Evolutionary conservation across 2,888 invertebrate genomes (phyloP), one percentile per base, ranked within the genome.

Genomic region (Gasteruption jaculator): DNA sequence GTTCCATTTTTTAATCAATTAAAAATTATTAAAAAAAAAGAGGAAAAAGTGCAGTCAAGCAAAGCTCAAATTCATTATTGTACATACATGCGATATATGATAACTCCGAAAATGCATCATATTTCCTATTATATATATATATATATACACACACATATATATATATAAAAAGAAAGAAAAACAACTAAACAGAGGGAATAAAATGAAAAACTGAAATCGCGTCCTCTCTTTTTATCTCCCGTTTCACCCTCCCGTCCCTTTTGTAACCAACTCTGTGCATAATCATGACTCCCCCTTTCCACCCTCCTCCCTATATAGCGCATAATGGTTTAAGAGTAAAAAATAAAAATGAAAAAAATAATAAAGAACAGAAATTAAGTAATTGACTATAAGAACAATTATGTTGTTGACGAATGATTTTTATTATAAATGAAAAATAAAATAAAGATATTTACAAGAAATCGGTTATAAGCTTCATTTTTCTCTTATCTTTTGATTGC

Each of bases 321-420:
- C 60, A 57, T 56, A 57, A 57, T 50, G 52, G 54, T 54, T 60
- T 57, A 63, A 61, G 54, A 55, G 59, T 54, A 65, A n/a, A n/a
- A n/a, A n/a, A n/a, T n/a, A n/a, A n/a, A n/a, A n/a, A n/a, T n/a
- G n/a, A n/a, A n/a, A n/a, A n/a, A n/a, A n/a, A n/a, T n/a, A n/a
- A n/a, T n/a, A n/a, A n/a, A n/a, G n/a, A n/a, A n/a, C n/a, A n/a
- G n/a, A n/a, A n/a, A n/a, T n/a, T n/a, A 60, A 68, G 46, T 67
- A 65, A 70, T 66, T 68, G 64, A 66, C 60, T 70, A n/a, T n/a
- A 70, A 68, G 63, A 65, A 69, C 66, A 67, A 71, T 71, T 71
- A 70, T 68, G 70, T 71, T 71, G 70, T 71, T 69, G 69, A 71
- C 60, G 69, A 71, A 71, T 71, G 70, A 70, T 71, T 71, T 71